Base-by-base conservation (phyloP, 2,797 vertebrate genomes). In the Tragopan temminckii region DNA sequence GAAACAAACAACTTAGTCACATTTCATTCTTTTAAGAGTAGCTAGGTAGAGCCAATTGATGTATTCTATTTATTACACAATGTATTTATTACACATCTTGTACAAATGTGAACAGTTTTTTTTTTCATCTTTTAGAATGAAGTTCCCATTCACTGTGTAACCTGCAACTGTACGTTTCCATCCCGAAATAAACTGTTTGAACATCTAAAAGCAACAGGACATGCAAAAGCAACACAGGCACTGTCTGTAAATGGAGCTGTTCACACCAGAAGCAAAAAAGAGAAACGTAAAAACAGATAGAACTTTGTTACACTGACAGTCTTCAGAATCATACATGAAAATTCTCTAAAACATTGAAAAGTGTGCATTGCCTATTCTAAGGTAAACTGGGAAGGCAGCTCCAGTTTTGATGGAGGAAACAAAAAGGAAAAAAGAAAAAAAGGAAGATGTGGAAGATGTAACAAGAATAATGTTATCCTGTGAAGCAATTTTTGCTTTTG, bases 161-260 rank as follows among this genome's bases (percentile, higher is more conserved):
- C 98, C 72, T 99, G 99, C 86, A 97, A 97, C 84, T 96, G 95
- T 55, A 98, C 98, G 67, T 99, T 99, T 96, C 64, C 98, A 67
- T 99, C 99, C 6, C 98, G 99, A 95, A 99, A 99, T 97, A 99
- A 99, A 96, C 96, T 99, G 80, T 99, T 99, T 67, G 99, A 99
- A 93, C 99, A 99, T 66, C 97, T 99, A 64, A 99, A 99, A 97
- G 97, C 96, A 43, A 99, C 98, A 4, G 99, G 99, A 66, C 99
- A 99, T 4, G 98, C 99, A 64, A 98, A 94, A 17, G 98, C 98
- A 2, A 83, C 98, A 33, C 91, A 97, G 4, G 89, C 94, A 5
- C 69, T 95, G 1, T 13, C 94, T 71, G 48, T 97, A 40, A 97
- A 72, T 25, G 90, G 89, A 57, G 72, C 97, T n/a, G 69, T 92